Conservation (phyloP, 2,888 invertebrate species). For the Brachyopa scutellaris region DNA sequence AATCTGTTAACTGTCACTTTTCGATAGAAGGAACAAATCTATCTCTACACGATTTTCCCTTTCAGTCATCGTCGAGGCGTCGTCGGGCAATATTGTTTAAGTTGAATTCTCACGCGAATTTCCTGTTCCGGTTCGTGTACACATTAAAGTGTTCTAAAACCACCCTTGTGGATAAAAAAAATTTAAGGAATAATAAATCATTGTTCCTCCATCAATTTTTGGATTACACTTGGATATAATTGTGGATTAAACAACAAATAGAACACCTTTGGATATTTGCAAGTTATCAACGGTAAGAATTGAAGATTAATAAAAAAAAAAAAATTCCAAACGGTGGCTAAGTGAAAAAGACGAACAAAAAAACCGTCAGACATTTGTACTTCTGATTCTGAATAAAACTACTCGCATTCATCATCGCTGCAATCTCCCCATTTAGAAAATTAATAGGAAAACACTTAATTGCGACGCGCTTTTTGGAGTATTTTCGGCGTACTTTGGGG, state of each 20-base stretch:
- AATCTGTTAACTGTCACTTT: slow-evolving; percentile 18
- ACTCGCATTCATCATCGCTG: background rate
- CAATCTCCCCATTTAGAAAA: slow-evolving; percentile 5
- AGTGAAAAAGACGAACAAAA: slow-evolving; percentile 31
- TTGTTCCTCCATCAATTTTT: slow-evolving; percentile 16
- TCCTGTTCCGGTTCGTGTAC: slow-evolving; percentile 67
- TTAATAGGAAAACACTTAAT: slow-evolving; percentile 16
- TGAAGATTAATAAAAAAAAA: background rate
- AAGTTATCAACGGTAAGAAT: slow-evolving; percentile 50
- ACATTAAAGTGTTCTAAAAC: slow-evolving; percentile 49
- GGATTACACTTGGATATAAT: slow-evolving; percentile 53
- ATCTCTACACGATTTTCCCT: slow-evolving; percentile 47
- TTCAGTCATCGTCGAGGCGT: slow-evolving; percentile 71
- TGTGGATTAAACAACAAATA: slow-evolving; percentile 44
- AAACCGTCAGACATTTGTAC: slow-evolving; percentile 33
- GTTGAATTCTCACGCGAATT: slow-evolving; percentile 46
- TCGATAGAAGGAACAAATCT: slow-evolving; percentile 50
- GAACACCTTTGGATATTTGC: slow-evolving; percentile 42
- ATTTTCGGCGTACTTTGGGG: background rate
- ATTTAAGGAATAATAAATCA: slow-evolving; percentile 17
- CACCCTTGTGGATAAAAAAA: slow-evolving; percentile 52
- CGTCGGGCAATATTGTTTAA: slow-evolving; percentile 60
- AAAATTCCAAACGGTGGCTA: slow-evolving; percentile 37
- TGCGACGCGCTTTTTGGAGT: background rate
- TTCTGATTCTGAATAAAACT: slow-evolving; percentile 10